phyloP scores from a whole-genome alignment of 2,113 vertebrate species.

The Seriola dumerili region DNA sequence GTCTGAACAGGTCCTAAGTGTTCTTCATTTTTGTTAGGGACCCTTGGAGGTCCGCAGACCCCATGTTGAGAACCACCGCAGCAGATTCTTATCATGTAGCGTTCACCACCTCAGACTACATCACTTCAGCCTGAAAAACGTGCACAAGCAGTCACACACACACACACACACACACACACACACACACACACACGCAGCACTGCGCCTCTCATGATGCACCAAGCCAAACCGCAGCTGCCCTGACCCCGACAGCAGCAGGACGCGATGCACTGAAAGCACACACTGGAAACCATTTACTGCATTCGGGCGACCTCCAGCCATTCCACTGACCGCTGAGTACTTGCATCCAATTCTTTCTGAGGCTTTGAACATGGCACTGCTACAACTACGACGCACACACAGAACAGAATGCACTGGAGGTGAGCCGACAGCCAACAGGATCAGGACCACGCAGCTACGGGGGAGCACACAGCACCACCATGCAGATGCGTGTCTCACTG shows the following conservation, averaged over 20 bases:
- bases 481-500: slow-evolving; percentile 76
- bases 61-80: slow-evolving; percentile 27
- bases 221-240: slow-evolving; percentile 45
- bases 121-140: slow-evolving; percentile 23
- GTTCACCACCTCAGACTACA: slow-evolving; percentile 15
- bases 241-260: slow-evolving; percentile 6
- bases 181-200: slow-evolving; percentile 10
- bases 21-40: neutral
- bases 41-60: neutral
- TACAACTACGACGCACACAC: neutral
- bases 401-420: slow-evolving; percentile 41
- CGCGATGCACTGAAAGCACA: slow-evolving; percentile 11
- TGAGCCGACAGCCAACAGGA: slow-evolving; percentile 29
- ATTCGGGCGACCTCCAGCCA: slow-evolving; percentile 55
- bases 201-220: slow-evolving; percentile 15
- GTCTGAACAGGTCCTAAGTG: no score
- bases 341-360: slow-evolving; percentile 6
- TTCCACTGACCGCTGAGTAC: slow-evolving; percentile 3
- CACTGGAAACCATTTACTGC: slow-evolving; percentile 25
- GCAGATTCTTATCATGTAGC: slow-evolving; percentile 31
- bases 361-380: slow-evolving; percentile 20
- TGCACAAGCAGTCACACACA: slow-evolving; percentile 49
- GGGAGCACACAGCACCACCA: slow-evolving; percentile 59
- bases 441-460: neutral
- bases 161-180: slow-evolving; percentile 12